Evolutionary conservation across 2,113 vertebrate genomes (phyloP).

Genomic region (Microcebus griseorufus): DNA sequence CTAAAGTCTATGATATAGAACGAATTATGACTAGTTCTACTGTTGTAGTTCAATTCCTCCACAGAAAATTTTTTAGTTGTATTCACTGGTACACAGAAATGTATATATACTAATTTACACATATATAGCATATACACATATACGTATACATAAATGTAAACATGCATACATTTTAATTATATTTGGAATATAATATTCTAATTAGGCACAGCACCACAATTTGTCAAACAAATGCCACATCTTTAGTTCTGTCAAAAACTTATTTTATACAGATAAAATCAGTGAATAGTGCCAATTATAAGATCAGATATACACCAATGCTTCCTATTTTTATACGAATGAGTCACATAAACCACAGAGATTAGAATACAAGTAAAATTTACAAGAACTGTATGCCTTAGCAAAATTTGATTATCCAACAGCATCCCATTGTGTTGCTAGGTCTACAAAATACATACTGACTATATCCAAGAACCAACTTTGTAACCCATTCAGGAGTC

Average conservation of each 20-base stretch:
- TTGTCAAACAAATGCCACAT: background rate
- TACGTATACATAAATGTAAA: background rate
- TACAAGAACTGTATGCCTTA: background rate
- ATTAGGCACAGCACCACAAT: background rate
- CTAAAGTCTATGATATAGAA: background rate
- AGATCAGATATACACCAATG: background rate
- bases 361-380: constrained; percentile 9
- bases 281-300: constrained; percentile 23
- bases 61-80: background rate
- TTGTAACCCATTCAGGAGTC: background rate
- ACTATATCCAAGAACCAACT: background rate
- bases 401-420: background rate
- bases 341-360: background rate
- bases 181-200: constrained; percentile 11
- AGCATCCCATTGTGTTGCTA: background rate
- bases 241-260: constrained; percentile 16
- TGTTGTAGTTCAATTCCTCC: background rate
- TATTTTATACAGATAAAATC: background rate
- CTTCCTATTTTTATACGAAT: background rate
- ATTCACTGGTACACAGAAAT: background rate
- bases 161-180: background rate
- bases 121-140: background rate
- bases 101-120: background rate
- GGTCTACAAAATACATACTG: background rate
- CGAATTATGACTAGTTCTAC: background rate